A percentile compares a stretch with the other conserved stretches of the same genome.
Evolutionary conservation across 1,140 invertebrate genomes (phyloP).

Genomic region (Musca vetustissima): DNA sequence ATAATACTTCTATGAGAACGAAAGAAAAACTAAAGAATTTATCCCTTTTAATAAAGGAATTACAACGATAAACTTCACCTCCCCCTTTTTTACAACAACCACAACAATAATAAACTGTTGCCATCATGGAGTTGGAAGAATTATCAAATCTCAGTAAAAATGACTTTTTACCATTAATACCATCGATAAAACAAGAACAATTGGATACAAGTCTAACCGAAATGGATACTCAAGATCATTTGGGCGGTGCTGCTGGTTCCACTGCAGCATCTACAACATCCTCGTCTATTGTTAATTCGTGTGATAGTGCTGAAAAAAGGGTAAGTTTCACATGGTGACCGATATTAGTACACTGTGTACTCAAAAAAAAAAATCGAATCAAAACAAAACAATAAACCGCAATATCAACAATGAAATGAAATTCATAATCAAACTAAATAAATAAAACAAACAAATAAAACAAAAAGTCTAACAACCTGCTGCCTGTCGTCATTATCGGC

Average conservation of each 20-base stretch:
- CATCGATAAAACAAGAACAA: conserved; percentile 52
- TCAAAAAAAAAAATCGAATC: too few species aligned
- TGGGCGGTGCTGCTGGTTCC: conserved; percentile 30
- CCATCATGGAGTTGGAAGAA: conserved; percentile 48
- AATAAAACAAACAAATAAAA: not conserved
- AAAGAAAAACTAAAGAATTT: too few species aligned
- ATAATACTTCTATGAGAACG: too few species aligned
- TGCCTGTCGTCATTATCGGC: too few species aligned
- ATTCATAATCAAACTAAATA: not conserved
- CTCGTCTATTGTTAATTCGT: conserved; percentile 47
- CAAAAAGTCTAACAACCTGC: conserved; percentile 13
- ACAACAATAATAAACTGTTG: not conserved
- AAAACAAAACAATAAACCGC: not conserved
- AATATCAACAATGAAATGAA: conserved; percentile 6
- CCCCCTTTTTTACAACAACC: not conserved
- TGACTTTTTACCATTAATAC: conserved; percentile 50
- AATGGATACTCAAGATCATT: conserved; percentile 38
- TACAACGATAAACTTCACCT: too few species aligned
- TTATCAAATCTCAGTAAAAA: conserved; percentile 49
- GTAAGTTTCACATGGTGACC: conserved; percentile 37
- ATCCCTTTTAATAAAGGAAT: too few species aligned
- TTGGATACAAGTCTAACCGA: conserved; percentile 44
- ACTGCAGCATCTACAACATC: conserved; percentile 42
- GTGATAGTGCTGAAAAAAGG: conserved; percentile 53
- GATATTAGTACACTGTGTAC: too few species aligned